These are phyloP conservation scores for Heliconius aoede DNA, from an alignment of 2,888 invertebrate genomes.

Conservation along the genomic window DNA sequence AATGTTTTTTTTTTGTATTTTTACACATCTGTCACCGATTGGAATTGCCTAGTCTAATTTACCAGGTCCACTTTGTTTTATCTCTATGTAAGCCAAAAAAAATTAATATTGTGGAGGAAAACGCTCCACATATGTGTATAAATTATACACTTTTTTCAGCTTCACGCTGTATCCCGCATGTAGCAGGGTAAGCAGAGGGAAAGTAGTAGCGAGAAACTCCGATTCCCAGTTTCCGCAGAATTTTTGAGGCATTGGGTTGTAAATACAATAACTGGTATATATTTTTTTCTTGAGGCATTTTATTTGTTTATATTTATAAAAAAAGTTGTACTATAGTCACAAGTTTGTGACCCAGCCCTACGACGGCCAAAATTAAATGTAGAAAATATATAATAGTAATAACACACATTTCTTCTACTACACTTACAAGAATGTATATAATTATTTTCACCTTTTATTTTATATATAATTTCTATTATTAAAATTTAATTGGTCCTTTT, in stretches of 20 bases:
- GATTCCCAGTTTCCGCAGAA: neutral
- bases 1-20: too few species aligned
- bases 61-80: neutral
- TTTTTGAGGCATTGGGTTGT: neutral
- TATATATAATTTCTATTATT: neutral
- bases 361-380: too few species aligned
- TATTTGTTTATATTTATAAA: too few species aligned
- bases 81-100: neutral
- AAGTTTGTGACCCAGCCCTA: too few species aligned
- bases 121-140: too few species aligned
- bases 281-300: too few species aligned
- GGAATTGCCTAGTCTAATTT: neutral
- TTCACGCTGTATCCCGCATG: neutral
- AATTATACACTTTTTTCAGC: too few species aligned
- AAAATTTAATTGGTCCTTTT: conserved; percentile 10
- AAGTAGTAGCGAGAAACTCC: neutral
- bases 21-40: neutral
- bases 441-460: neutral
- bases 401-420: too few species aligned
- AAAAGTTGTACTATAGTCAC: too few species aligned
- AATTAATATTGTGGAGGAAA: neutral
- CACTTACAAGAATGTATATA: too few species aligned
- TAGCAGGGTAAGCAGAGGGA: neutral
- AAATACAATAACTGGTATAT: too few species aligned
- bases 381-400: too few species aligned